Evolutionary conservation across 2,888 invertebrate species (phyloP).

Genomic region (Notodonta dromedarius): DNA sequence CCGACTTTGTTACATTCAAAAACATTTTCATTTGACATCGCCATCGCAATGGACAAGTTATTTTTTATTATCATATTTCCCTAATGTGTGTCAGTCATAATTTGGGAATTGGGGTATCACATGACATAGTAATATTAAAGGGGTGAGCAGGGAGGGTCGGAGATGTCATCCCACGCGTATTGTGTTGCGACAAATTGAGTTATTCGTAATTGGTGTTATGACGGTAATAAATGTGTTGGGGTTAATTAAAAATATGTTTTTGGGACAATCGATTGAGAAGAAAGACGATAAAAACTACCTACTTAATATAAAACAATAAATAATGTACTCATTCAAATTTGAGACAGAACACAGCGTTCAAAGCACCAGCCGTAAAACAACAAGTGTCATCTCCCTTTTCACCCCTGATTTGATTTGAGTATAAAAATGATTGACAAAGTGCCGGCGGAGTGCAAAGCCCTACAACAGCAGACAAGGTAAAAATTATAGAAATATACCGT

Average conservation of each 20-base stretch:
- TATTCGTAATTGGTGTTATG: conserved; percentile 34
- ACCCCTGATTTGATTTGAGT: conserved; percentile 66
- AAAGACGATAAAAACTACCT: neutral
- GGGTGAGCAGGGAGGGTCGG: conserved; percentile 30
- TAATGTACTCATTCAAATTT: neutral
- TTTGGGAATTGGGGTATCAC: conserved; percentile 21
- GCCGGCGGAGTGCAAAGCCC: conserved; percentile 30
- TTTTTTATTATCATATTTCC: neutral
- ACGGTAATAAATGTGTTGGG: conserved; percentile 18
- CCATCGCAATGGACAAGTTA: neutral
- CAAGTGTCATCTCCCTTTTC: conserved; percentile 59
- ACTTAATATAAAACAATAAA: neutral
- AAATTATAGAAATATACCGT: conserved; percentile 36
- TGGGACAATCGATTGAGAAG: neutral
- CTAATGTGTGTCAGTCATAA: conserved; percentile 32
- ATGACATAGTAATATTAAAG: conserved; percentile 16
- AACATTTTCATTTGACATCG: no score
- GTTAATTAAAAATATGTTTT: neutral
- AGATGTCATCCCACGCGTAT: conserved; percentile 51
- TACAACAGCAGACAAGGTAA: conserved; percentile 45
- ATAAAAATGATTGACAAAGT: conserved; percentile 66
- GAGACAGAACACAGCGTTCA: conserved; percentile 14
- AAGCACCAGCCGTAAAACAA: conserved; percentile 32
- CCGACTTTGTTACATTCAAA: no score
- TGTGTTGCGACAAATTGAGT: conserved; percentile 52